A percentile compares a stretch with the other conserved stretches of the same genome.
Evolutionary conservation across 2,113 vertebrate species (phyloP).

Genomic region (Fregetta grallaria): DNA sequence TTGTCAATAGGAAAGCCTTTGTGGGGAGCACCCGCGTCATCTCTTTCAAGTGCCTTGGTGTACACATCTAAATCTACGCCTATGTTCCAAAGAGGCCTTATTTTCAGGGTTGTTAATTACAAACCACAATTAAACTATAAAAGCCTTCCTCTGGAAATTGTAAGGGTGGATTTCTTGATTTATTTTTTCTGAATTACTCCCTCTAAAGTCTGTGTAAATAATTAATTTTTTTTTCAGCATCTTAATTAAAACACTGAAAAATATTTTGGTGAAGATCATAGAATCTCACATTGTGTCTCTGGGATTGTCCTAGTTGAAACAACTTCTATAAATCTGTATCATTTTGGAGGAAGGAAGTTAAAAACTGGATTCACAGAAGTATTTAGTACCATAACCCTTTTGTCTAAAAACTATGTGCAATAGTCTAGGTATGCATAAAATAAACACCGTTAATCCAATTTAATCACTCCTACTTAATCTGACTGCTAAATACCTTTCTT

Average conservation of each 20-base stretch:
- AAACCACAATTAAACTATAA: neutral
- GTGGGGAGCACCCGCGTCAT: fast-evolving
- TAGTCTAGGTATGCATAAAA: neutral
- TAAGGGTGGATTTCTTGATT: neutral
- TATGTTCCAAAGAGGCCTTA: neutral
- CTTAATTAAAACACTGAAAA: neutral
- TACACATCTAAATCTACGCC: neutral
- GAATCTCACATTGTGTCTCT: neutral
- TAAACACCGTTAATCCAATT: neutral
- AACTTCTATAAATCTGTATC: neutral
- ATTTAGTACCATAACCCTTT: neutral
- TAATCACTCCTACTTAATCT: neutral
- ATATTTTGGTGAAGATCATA: neutral
- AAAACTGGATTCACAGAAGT: neutral
- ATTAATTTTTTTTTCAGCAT: neutral
- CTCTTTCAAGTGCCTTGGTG: neutral
- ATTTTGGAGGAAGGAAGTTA: neutral
- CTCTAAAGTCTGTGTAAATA: neutral
- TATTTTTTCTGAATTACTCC: neutral
- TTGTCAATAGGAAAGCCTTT: neutral
- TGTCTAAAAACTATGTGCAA: neutral
- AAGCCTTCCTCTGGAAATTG: neutral
- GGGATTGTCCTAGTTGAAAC: neutral
- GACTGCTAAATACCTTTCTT: neutral
- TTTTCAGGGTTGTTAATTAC: neutral